These are phyloP conservation scores for Pseudoatta argentina DNA, from an alignment of 1,140 invertebrate genomes.

Conservation along the genomic window DNA sequence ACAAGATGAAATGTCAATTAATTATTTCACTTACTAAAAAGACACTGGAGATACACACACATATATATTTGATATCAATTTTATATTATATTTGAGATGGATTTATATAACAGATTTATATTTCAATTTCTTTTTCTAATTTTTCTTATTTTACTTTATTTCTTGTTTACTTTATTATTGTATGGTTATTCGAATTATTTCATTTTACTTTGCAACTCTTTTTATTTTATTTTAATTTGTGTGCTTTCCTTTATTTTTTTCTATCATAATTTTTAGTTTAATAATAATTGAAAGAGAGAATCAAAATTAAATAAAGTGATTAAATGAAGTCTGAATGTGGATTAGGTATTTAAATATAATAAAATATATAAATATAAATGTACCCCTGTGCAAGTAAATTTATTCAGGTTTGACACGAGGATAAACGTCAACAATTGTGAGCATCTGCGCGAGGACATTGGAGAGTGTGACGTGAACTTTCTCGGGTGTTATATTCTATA, in stretches of 20 bases:
- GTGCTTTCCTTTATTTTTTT: too few relatives aligned
- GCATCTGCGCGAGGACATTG: not conserved
- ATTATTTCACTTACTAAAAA: not conserved
- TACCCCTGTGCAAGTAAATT: not conserved
- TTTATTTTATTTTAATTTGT: not conserved
- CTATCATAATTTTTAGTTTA: not conserved
- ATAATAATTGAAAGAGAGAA: not conserved
- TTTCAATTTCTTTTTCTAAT: not conserved
- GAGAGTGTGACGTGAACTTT: not conserved
- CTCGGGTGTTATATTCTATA: not conserved
- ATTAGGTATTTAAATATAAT: too few relatives aligned
- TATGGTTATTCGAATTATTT: not conserved
- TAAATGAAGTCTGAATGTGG: not conserved
- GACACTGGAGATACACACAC: not conserved
- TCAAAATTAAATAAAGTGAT: not conserved
- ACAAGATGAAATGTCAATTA: not conserved
- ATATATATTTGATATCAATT: not conserved
- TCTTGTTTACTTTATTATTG: not conserved
- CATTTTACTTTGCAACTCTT: not conserved
- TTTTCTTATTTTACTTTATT: not conserved
- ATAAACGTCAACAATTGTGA: constrained; percentile 6
- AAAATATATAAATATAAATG: not conserved
- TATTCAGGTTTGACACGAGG: not conserved
- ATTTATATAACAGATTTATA: not conserved
- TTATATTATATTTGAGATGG: not conserved